Evolutionary conservation across 2,888 invertebrate genomes (phyloP).

Genomic region (Andrena hattorfiana): DNA sequence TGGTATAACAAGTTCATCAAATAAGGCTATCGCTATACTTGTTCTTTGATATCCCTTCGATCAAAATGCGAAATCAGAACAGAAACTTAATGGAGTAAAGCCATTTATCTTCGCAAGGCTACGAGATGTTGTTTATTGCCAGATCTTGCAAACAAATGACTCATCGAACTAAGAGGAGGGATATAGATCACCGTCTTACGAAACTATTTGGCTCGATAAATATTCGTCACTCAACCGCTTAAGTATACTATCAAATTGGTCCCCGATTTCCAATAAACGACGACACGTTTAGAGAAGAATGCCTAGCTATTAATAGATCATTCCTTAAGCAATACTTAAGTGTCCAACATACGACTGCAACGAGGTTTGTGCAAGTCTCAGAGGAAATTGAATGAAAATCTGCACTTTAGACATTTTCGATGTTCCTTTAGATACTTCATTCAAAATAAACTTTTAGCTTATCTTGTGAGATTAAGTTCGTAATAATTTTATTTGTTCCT

Average conservation of each 20-base stretch:
- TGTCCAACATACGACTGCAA: not conserved
- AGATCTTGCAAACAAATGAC: constrained; percentile 32
- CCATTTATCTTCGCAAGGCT: constrained; percentile 11
- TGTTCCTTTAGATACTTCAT: not conserved
- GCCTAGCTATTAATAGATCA: constrained; percentile 12
- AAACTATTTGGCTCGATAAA: constrained; percentile 46
- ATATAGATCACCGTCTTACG: constrained; percentile 34
- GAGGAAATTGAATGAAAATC: not conserved
- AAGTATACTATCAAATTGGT: constrained; percentile 21
- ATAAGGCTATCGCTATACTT: not conserved
- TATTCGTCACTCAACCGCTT: constrained; percentile 26
- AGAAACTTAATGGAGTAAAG: not conserved
- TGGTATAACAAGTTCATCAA: not conserved
- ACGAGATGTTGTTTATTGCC: constrained; percentile 31
- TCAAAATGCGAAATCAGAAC: not conserved
- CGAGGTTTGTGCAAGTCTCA: not conserved
- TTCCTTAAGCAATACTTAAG: not conserved
- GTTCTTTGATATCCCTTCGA: not conserved
- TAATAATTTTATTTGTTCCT: too few species aligned
- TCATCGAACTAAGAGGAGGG: constrained; percentile 29
- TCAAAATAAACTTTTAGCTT: not conserved
- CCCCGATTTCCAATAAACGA: constrained; percentile 23
- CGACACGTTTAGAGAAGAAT: not conserved
- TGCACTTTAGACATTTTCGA: not conserved
- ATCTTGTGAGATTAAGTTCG: too few species aligned